A percentile compares a stretch with the other conserved stretches of the same genome.
Evolutionary conservation across 2,113 vertebrate species (phyloP).

Genomic region (Myodes glareolus): DNA sequence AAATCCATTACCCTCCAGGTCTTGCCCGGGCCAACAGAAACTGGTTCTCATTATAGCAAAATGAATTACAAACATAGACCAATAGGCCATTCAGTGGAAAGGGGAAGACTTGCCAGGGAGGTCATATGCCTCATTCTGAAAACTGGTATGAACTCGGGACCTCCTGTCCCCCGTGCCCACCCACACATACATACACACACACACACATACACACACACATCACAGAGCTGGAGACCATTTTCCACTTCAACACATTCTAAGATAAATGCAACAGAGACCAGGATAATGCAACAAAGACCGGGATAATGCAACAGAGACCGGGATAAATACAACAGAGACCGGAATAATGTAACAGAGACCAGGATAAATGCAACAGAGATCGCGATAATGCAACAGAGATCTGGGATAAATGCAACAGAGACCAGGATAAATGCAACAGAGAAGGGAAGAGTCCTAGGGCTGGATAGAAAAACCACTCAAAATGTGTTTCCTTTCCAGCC

Average conservation of each 20-base stretch:
- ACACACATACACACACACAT: not conserved
- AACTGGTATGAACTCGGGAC: conserved; percentile 33
- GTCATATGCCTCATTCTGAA: conserved; percentile 19
- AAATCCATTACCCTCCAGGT: conserved; percentile 39
- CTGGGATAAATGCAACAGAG: not conserved
- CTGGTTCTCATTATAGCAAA: conserved; percentile 4
- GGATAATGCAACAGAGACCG: too few species aligned
- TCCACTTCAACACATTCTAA: not conserved
- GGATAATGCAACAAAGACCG: too few species aligned
- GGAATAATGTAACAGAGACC: too few species aligned
- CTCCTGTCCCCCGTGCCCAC: not conserved
- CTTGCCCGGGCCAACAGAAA: not conserved
- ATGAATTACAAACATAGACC: not conserved
- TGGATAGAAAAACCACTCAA: conserved; percentile 37
- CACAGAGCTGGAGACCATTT: not conserved
- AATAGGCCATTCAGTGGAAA: not conserved
- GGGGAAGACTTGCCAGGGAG: not conserved
- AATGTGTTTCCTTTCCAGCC: conserved; percentile 18
- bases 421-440: not conserved
- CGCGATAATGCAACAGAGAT: not conserved
- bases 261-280: not conserved
- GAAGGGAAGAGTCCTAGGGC: not conserved
- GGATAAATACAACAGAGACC: too few species aligned
- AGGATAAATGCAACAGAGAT: too few species aligned
- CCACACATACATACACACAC: too few species aligned